Evolutionary conservation across 2,797 vertebrate genomes (phyloP), one percentile per base, ranked within the genome.

Genomic region (Betta splendens): DNA sequence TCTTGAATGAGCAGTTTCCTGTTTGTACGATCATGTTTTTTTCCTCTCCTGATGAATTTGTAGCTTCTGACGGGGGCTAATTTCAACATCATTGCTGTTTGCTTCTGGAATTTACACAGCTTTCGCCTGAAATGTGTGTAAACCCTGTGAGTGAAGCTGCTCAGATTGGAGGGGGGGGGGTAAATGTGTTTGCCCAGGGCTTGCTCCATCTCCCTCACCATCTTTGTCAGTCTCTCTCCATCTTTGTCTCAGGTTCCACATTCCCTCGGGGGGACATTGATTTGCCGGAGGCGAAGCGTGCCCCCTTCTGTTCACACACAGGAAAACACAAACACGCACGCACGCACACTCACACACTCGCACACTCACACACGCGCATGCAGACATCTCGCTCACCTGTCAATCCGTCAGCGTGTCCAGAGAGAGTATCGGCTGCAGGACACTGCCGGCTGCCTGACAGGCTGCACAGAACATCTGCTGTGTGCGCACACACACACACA

Each of bases 241-340:
- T 79, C 60, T 78, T 80, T 84, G 67, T 85, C 81, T 74, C 72
- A 70, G 79, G 76, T 85, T 78, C 72, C 68, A 73, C 69, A 58
- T 63, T 87, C 85, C 82, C 85, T 84, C 22, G 31, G 83, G 84
- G 80, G 78, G 77, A 87, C 82, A 87, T 81, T 75, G 83, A 86
- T 86, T 83, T 87, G 81, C 84, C 85, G 53, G 57, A 83, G 84
- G 83, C 84, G 64, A 83, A 79, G 84, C 81, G 73, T 68, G 77
- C 73, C 74, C 56, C 74, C 61, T 59, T 74, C 77, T 80, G 65
- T 62, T 73, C 69, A 69, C 37, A 63, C 79, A 65, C 72, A 57
- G 52, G 53, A 48, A 48, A 42, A 56, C 33, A 46, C 44, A 67
- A 38, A 58, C 76, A 48, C 43, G 46, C 50, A 32, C 16, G 35